Base-by-base conservation (phyloP, 2,888 invertebrate genomes). In the Eupelmus urozonus region DNA sequence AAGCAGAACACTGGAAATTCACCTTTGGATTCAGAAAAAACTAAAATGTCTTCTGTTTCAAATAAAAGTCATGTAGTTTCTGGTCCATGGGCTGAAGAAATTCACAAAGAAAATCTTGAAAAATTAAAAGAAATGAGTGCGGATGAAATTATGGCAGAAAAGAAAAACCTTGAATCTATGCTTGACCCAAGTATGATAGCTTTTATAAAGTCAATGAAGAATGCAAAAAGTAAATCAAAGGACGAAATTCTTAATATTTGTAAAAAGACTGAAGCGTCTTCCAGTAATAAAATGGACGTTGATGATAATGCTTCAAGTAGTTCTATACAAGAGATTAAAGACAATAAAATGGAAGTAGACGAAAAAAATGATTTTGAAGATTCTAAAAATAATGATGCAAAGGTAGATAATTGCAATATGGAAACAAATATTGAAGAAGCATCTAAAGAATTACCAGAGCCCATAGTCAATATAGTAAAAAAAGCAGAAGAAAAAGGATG, bases 61-160 rank as follows among this genome's bases (percentile, higher is more conserved):
- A 51, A 18, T 27, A 79, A 59, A 34, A 85, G 82, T 76, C 69
- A 77, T 29, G 73, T 88, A 9, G 57, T 88, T 2, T 79, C 85
- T 67, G 88, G 88, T n/a, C 80, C 87, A 4, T 90, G 91, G 83
- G 89, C 86, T 71, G 25, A 82, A 82, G 90, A 92, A 83, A 95
- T 97, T 77, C 96, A 97, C 85, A 88, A 91, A 81, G 94, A 96
- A 89, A 98, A 97, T 90, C 60, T 94, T 0, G 90, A 92, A 82
- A 90, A 92, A 75, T 86, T 98, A 13, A 90, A 91, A 53, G 89
- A 92, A 85, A 94, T 97, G 95, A 92, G 93, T 1, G 91, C 93
- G 82, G 91, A 93, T 70, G 95, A 97, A 84, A 96, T 97, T 83
- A 84, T 95, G 18, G 92, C 92, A 70, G 96, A 97, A 87, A 93